These are phyloP conservation scores for Ceratotherium simum DNA, from an alignment of 2,113 vertebrate species.

Conservation along the genomic window DNA sequence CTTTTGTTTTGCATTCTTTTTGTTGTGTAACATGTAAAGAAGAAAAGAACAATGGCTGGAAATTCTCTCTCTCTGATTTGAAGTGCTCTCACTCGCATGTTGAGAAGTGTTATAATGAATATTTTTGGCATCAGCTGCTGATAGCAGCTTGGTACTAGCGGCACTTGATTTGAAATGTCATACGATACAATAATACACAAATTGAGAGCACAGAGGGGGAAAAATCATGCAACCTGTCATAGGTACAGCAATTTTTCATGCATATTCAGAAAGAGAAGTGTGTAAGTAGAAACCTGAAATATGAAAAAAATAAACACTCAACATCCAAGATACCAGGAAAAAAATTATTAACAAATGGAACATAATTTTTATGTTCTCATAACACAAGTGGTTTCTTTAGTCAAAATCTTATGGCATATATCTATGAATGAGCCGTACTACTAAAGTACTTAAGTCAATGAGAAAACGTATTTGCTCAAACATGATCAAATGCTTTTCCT, in stretches of 20 bases:
- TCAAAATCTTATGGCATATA: slow-evolving; percentile 1
- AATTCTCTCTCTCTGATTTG: slow-evolving; percentile 52
- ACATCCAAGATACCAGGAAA: background rate
- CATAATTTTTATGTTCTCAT: background rate
- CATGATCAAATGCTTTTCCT: background rate
- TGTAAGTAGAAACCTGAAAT: background rate
- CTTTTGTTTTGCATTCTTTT: slow-evolving; percentile 71
- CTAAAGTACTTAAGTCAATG: background rate
- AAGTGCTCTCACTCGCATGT: slow-evolving; percentile 69
- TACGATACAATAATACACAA: slow-evolving; percentile 64
- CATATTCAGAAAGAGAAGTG: background rate
- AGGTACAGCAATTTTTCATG: slow-evolving; percentile 53
- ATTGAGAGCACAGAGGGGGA: background rate
- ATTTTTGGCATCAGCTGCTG: slow-evolving; percentile 77
- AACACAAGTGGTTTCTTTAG: background rate
- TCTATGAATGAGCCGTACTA: background rate
- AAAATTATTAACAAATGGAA: background rate
- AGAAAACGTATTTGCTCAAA: background rate
- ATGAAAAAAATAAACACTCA: background rate
- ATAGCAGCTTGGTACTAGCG: slow-evolving; percentile 73
- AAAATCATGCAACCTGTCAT: background rate
- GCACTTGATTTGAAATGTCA: slow-evolving; percentile 69
- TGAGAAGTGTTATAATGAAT: slow-evolving; percentile 77
- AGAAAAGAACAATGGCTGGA: slow-evolving; percentile 67
- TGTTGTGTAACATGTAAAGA: slow-evolving; percentile 51